Evolutionary conservation across 2,888 invertebrate species (phyloP).

Genomic region (Deilephila porcellus): DNA sequence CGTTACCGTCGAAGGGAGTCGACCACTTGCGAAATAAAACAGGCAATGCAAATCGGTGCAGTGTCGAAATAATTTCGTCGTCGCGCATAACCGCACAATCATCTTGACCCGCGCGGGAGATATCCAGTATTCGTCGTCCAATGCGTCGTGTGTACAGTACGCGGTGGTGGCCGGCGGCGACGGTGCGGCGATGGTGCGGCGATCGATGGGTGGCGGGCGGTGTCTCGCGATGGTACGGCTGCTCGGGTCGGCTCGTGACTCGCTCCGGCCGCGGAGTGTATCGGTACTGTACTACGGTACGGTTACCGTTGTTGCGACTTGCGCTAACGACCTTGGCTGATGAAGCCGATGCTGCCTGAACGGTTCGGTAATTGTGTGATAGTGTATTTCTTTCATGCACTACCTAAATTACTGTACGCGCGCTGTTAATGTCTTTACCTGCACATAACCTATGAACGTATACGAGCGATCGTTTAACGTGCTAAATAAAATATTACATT

Average conservation of each 20-base stretch:
- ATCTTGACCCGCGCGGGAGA: slow-evolving; percentile 35
- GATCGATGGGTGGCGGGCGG: slow-evolving; percentile 54
- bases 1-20: slow-evolving; percentile 32
- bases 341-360: slow-evolving; percentile 63
- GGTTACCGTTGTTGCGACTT: slow-evolving; percentile 63
- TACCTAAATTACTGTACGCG: slow-evolving; percentile 9
- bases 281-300: slow-evolving; percentile 65
- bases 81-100: slow-evolving; percentile 41
- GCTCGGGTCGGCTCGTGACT: slow-evolving; percentile 66
- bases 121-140: slow-evolving; percentile 35
- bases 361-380: slow-evolving; percentile 33
- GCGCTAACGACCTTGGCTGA: slow-evolving; percentile 73
- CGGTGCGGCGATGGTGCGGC: slow-evolving; percentile 39
- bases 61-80: slow-evolving; percentile 41
- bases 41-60: slow-evolving; percentile 41
- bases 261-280: slow-evolving; percentile 55
- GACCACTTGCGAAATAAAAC: slow-evolving; percentile 35
- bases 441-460: neutral
- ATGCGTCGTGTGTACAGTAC: slow-evolving; percentile 37
- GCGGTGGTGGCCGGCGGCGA: slow-evolving; percentile 30
- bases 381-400: slow-evolving; percentile 19
- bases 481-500: neutral
- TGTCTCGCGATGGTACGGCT: slow-evolving; percentile 51
- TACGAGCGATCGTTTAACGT: neutral
- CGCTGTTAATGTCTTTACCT: neutral